Percentiles rank a stretch among this genome's conserved stretches.
Conservation (phyloP, 2,113 vertebrate species). For the Oostethus manadensis region DNA sequence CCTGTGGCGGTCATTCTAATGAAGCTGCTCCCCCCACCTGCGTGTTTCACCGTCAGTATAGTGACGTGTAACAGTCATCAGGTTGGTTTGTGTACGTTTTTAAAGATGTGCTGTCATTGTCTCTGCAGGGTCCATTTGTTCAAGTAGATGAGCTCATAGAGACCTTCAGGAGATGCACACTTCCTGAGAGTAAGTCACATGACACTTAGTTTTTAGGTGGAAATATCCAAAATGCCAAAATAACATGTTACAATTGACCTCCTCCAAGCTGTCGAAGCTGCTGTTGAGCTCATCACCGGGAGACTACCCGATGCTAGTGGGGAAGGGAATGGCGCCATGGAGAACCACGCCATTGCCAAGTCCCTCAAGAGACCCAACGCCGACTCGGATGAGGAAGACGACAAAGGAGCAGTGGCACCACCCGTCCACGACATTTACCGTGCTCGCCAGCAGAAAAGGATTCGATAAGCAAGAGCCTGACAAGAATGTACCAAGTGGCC, state of each 20-base stretch:
- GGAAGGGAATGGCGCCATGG: conserved; percentile 90
- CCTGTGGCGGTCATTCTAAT: conserved; percentile 92
- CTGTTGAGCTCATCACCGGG: conserved; percentile 89
- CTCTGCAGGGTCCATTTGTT: conserved; percentile 90
- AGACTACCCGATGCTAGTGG: conserved; percentile 79
- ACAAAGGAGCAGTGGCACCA: conserved; percentile 92
- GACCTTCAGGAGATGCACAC: conserved; percentile 89
- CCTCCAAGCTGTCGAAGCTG: conserved; percentile 86
- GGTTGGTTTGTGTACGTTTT: background rate
- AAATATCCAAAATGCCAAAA: background rate
- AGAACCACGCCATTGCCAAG: conserved; percentile 84
- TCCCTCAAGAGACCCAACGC: conserved; percentile 93
- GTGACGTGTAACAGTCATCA: background rate
- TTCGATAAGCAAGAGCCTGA: conserved; percentile 77
- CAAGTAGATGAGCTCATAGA: conserved; percentile 98
- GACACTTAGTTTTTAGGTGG: background rate
- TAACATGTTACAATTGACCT: background rate
- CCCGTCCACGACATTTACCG: conserved; percentile 98
- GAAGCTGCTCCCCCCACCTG: conserved; percentile 95
- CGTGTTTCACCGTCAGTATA: conserved; percentile 87
- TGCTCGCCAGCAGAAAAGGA: conserved; percentile 94
- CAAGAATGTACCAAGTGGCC: conserved; percentile 51
- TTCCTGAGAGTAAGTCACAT: conserved; percentile 87
- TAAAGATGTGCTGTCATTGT: conserved; percentile 19
- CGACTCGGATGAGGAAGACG: conserved; percentile 95